These are phyloP conservation scores for Indicator indicator DNA, from an alignment of 2,113 vertebrate species.

Conservation along the genomic window DNA sequence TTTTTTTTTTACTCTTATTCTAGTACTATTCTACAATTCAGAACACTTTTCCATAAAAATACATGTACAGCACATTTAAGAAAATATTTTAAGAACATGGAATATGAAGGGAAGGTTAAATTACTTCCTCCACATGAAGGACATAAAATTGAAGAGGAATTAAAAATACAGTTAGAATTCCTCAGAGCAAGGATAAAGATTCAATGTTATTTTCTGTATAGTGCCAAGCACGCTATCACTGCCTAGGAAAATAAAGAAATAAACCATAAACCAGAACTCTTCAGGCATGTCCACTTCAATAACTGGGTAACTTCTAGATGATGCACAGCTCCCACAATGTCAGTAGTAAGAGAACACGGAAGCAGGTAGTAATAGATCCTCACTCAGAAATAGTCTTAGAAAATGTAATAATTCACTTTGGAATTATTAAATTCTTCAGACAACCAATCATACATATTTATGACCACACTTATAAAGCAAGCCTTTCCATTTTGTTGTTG, in stretches of 20 bases:
- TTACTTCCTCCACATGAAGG: neutral
- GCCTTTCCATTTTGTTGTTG: neutral
- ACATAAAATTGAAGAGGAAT: neutral
- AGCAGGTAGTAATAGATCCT: neutral
- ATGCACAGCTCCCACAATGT: neutral
- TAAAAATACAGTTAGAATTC: neutral
- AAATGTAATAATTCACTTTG: neutral
- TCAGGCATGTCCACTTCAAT: neutral
- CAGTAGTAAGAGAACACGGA: neutral
- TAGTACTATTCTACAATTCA: neutral
- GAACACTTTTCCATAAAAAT: neutral
- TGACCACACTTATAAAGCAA: neutral
- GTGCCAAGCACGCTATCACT: neutral
- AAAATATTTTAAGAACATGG: neutral
- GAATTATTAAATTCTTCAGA: neutral
- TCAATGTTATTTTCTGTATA: neutral
- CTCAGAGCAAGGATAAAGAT: neutral
- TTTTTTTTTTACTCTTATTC: neutral
- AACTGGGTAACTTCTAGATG: neutral
- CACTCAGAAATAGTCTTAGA: neutral
- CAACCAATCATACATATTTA: neutral
- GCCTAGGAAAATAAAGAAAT: neutral
- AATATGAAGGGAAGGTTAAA: neutral
- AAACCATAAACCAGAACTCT: neutral
- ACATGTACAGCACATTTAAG: neutral